Conservation (phyloP, 2,888 invertebrate species). For the Ophion slaviceki region DNA sequence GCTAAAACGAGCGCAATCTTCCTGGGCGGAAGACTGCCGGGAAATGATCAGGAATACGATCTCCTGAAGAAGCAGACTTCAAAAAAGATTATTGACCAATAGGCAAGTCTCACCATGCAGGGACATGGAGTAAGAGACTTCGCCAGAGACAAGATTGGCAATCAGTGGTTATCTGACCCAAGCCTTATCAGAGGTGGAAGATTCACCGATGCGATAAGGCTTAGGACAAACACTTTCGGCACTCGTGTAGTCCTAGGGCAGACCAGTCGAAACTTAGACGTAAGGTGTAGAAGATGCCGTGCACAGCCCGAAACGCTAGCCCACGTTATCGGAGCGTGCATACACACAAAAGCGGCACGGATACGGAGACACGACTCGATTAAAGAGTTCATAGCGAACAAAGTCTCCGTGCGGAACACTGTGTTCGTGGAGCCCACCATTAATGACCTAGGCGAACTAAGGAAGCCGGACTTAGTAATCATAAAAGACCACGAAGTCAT, state of each 20-base stretch:
- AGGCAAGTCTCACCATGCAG: conserved; percentile 10
- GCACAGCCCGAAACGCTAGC: not conserved
- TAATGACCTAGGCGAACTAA: conserved; percentile 61
- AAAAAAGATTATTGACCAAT: not conserved
- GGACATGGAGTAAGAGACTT: conserved; percentile 15
- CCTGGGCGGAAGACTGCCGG: too few species aligned
- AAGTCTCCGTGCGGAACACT: not conserved
- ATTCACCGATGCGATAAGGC: not conserved
- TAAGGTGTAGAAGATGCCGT: not conserved
- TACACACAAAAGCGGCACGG: conserved; percentile 21
- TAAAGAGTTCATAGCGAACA: conserved; percentile 14
- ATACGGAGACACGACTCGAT: conserved; percentile 61
- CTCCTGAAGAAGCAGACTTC: not conserved
- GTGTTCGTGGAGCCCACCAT: conserved; percentile 41
- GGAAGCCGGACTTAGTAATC: conserved; percentile 75
- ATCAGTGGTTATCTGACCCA: conserved; percentile 64
- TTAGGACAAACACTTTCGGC: not conserved
- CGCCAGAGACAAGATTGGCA: conserved; percentile 34
- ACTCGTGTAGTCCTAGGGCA: not conserved
- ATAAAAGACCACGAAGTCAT: conserved; percentile 68
- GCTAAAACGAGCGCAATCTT: too few species aligned
- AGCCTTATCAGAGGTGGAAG: not conserved
- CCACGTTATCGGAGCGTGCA: not conserved
- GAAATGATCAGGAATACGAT: too few species aligned
- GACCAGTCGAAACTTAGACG: not conserved